These are phyloP conservation scores for Ophion ventricosus DNA, from an alignment of 2,888 invertebrate genomes.

Conservation along the genomic window DNA sequence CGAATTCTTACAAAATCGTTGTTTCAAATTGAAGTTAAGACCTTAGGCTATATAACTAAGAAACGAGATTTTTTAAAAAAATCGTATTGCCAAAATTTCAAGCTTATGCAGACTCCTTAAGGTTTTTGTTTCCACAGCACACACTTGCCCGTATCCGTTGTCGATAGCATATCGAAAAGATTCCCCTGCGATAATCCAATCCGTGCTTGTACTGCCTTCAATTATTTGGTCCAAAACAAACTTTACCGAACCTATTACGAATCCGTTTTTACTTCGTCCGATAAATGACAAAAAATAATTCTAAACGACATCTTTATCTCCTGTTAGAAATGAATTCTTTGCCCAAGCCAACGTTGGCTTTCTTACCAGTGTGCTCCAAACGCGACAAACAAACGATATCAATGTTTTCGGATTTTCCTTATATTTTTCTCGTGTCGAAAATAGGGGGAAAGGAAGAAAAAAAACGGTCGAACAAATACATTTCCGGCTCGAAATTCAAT, in stretches of 20 bases:
- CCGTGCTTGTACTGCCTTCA: not conserved
- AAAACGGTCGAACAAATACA: constrained; percentile 51
- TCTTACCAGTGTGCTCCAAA: not conserved
- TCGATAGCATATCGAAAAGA: not conserved
- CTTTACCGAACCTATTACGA: not conserved
- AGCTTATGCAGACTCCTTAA: too few relatives aligned
- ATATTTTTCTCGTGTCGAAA: constrained; percentile 3
- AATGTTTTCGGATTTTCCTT: constrained; percentile 1
- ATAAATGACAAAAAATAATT: not conserved
- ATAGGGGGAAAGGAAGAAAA: not conserved
- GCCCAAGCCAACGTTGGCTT: not conserved
- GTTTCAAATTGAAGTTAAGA: too few relatives aligned
- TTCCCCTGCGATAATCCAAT: not conserved
- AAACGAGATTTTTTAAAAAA: too few relatives aligned
- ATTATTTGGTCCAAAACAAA: not conserved
- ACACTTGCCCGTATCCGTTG: not conserved
- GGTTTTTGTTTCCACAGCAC: too few relatives aligned
- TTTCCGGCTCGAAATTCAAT: constrained; percentile 58
- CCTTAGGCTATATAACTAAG: too few relatives aligned
- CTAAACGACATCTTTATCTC: not conserved
- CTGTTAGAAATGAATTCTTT: not conserved
- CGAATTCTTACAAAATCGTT: too few relatives aligned
- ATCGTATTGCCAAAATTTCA: too few relatives aligned
- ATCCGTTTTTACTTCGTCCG: not conserved
- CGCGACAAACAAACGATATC: constrained; percentile 11